Base-by-base conservation (phyloP, 2,797 vertebrate genomes). In the Garrulus glandarius region DNA sequence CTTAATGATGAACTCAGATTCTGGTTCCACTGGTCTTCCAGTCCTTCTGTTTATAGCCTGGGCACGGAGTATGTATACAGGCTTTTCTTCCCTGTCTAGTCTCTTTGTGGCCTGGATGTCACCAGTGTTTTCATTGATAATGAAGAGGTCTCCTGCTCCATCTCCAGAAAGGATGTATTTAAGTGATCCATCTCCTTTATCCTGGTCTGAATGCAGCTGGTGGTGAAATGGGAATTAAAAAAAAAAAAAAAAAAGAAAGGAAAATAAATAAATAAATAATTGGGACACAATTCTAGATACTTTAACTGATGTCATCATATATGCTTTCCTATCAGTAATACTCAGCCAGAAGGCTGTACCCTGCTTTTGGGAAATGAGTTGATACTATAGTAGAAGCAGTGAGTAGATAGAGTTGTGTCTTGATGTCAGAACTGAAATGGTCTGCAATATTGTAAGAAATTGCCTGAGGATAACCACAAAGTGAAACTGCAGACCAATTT, bases 1-100 rank as follows among this genome's bases (percentile, higher is more conserved):
- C 98, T 99, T 99, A 98, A 99, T 99, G 98, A 99, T 98, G 98
- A 99, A 99, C 92, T 99, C 99, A 4, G 99, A 99, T 93, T 99
- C 98, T 5, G 99, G 99, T 97, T 99, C 99, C 91, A 99, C 98
- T 5, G 99, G 98, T 96, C 96, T 98, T 86, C 98, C 98, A 93
- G 99, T 99, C 91, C 95, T 97, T 96, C 98, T 98, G 97, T 99
- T 98, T 96, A 99, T 91, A 47, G 99, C 99, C 91, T 99, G 99
- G 81, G 99, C 99, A 74, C 98, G 99, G 57, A 99, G 99, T 82
- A 98, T 98, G 95, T 99, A 99, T 84, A 98, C 98, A 41, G 98
- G 98, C 92, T 99, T 99, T 97, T 99, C 99, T 98, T 99, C 99
- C 47, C 99, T 98, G 98, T 99, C 99, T 95, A 99, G 97, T 95